phyloP scores from a whole-genome alignment of 1,140 invertebrate genomes.

The Pogonus chalceus region DNA sequence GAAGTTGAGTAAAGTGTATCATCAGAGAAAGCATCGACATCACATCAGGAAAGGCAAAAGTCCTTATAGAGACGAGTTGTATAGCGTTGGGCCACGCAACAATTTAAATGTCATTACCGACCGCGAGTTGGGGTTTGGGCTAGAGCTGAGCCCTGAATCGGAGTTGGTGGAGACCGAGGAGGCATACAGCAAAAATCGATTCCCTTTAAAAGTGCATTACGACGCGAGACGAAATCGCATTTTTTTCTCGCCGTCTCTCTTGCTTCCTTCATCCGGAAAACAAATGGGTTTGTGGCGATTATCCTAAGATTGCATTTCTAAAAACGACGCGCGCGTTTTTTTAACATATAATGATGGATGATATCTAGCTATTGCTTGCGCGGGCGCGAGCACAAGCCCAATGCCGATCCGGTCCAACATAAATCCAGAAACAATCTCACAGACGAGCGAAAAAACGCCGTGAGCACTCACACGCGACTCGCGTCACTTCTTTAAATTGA shows the following conservation, averaged over 20 bases:
- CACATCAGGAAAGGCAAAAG: no score
- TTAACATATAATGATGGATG: conserved; percentile 6
- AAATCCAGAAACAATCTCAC: conserved; percentile 2
- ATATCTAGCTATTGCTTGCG: not conserved
- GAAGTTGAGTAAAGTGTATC: no score
- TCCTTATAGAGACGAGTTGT: no score
- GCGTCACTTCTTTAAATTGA: not conserved
- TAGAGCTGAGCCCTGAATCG: no score
- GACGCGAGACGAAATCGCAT: conserved; percentile 1
- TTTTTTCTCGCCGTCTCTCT: not conserved
- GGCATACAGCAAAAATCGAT: conserved; percentile 6
- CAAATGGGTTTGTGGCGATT: conserved; percentile 5
- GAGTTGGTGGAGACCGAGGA: no score
- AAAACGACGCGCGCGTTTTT: not conserved
- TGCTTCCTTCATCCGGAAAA: not conserved
- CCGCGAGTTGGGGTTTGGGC: not conserved
- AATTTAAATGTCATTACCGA: conserved; percentile 6
- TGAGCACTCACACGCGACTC: not conserved
- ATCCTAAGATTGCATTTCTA: conserved; percentile 3
- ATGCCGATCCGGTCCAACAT: not conserved
- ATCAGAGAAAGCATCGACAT: no score
- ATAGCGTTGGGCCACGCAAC: no score
- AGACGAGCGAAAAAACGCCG: not conserved
- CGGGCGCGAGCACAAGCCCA: not conserved
- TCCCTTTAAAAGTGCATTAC: conserved; percentile 7